Conservation (phyloP, 2,888 invertebrate species). For the Aphidius colemani region DNA sequence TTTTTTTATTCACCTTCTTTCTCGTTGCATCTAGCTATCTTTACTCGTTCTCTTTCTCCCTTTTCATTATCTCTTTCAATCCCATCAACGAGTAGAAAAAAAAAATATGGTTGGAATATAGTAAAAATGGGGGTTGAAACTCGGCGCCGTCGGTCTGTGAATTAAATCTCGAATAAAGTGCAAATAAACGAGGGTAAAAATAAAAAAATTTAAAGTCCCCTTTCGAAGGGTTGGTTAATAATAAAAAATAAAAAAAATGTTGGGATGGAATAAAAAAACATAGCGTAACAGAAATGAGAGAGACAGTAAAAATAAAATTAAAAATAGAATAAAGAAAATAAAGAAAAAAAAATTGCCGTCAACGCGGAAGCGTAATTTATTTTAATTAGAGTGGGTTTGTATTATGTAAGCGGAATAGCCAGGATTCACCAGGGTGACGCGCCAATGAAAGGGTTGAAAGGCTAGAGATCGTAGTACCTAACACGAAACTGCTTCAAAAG, state of each 20-base stretch:
- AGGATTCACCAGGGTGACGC: conserved; percentile 37
- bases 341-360: conserved; percentile 40
- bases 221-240: no score
- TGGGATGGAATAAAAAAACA: conserved; percentile 4
- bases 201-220: not conserved
- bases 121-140: conserved; percentile 13
- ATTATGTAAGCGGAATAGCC: conserved; percentile 51
- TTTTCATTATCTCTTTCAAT: conserved; percentile 37
- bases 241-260: not conserved
- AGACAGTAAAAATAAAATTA: conserved; percentile 26
- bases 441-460: conserved; percentile 52
- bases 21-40: conserved; percentile 24
- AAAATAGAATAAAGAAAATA: conserved; percentile 24
- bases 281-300: not conserved
- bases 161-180: conserved; percentile 60
- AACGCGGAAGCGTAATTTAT: conserved; percentile 55
- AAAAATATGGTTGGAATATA: no score
- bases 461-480: conserved; percentile 32
- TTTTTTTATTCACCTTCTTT: conserved; percentile 16
- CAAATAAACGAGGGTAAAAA: conserved; percentile 50
- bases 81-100: conserved; percentile 31
- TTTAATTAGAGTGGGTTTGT: conserved; percentile 59
- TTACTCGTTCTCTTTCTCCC: conserved; percentile 16
- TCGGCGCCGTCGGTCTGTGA: conserved; percentile 52
- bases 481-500: conserved; percentile 15